Evolutionary conservation across 2,888 invertebrate species (phyloP).

Genomic region (Sphaeridia pumilis): DNA sequence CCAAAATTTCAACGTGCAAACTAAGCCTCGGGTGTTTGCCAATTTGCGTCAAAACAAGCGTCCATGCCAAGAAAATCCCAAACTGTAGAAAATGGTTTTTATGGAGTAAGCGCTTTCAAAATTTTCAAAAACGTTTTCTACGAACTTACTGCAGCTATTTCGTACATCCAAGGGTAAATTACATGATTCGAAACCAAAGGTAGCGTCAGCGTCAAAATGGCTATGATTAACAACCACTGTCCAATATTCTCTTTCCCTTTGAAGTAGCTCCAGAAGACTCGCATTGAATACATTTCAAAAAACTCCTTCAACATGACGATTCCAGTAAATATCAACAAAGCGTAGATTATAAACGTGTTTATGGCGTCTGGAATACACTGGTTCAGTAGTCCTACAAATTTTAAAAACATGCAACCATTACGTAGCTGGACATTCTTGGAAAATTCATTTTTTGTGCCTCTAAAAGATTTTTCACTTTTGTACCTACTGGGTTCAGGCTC

Average conservation of each 20-base stretch:
- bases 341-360: constrained; percentile 1
- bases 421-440: neutral
- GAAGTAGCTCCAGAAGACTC: constrained; percentile 5
- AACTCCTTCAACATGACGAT: constrained; percentile 8
- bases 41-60: constrained; percentile 4
- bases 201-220: constrained; percentile 1
- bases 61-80: constrained; percentile 15
- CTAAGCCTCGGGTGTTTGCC: constrained; percentile 13
- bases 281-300: constrained; percentile 9
- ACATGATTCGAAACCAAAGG: neutral
- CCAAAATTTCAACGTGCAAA: constrained; percentile 12
- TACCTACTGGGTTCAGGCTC: neutral
- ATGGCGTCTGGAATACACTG: neutral
- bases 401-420: neutral
- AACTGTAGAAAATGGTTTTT: constrained; percentile 3
- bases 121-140: neutral
- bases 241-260: constrained; percentile 12
- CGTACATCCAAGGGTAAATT: constrained; percentile 9
- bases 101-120: neutral
- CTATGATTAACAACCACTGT: constrained; percentile 10
- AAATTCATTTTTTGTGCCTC: neutral
- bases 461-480: neutral
- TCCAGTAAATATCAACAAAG: neutral
- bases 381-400: neutral
- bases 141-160: constrained; percentile 12